Evolutionary conservation across 2,113 vertebrate species (phyloP).

Genomic region (Protobothrops mucrosquamatus): DNA sequence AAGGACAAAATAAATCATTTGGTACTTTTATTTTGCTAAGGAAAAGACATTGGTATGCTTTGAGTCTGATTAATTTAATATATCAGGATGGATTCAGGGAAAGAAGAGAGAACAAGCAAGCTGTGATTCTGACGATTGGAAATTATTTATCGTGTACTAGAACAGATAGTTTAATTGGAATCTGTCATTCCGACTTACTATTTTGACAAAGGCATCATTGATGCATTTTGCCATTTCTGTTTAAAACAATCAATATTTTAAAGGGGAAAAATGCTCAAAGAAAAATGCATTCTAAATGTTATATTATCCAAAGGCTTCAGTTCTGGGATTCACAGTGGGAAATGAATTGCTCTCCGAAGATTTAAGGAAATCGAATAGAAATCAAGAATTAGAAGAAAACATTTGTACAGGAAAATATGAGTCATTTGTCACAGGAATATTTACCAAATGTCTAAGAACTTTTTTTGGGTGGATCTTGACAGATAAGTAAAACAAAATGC

Average conservation of each 20-base stretch:
- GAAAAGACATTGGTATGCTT: neutral
- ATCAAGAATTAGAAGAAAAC: neutral
- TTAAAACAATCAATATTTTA: neutral
- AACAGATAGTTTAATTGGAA: slow-evolving; percentile 13
- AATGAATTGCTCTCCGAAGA: neutral
- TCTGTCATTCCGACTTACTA: neutral
- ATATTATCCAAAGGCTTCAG: neutral
- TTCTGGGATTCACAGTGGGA: neutral
- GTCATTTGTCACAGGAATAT: neutral
- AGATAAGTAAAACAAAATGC: neutral
- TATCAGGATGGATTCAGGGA: neutral
- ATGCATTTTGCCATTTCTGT: slow-evolving; percentile 4
- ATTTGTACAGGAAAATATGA: neutral
- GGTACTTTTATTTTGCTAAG: neutral
- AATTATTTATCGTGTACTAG: slow-evolving; percentile 13
- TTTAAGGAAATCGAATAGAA: neutral
- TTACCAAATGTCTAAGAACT: neutral
- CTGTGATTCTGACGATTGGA: neutral
- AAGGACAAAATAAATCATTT: neutral
- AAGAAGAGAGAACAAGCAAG: neutral
- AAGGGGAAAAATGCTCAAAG: neutral
- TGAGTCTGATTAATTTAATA: neutral
- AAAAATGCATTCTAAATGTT: neutral
- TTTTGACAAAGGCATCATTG: neutral
- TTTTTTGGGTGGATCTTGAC: too few species aligned